Evolutionary conservation across 2,888 invertebrate species (phyloP), one percentile per base, ranked within the genome.

Genomic region (Crematogaster levior): DNA sequence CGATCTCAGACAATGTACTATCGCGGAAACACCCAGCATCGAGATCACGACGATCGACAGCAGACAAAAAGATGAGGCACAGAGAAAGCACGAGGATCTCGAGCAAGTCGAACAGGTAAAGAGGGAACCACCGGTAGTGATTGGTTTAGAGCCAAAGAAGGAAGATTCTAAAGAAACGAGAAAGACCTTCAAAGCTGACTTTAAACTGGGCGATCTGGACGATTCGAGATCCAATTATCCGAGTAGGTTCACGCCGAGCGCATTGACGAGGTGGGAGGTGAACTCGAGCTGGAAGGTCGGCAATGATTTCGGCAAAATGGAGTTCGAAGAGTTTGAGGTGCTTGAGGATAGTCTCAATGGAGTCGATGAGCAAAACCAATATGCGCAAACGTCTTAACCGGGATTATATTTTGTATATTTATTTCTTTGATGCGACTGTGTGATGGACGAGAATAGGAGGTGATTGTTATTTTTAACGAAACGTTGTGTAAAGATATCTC

Each of bases 291-390:
- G 96, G 91, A 96, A 96, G 88, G 95, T 95, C 15, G 96, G 96
- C 86, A 88, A 90, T 34, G 97, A 97, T 93, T 97, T 97, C 89
- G 97, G 97, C 60, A 97, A 98, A 90, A 98, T 98, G 96, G 97
- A 98, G 89, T 98, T 98, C 90, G 98, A 98, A 94, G 97, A 97
- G 91, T 97, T 97, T 89, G 97, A 97, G 95, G 96, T 97, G 74
- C 95, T 97, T 92, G 97, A 96, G 84, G 96, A 96, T 93, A 96
- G 96, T 94, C 95, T 96, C 92, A 96, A 94, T 82, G 93, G 90
- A 10, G 86, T 83, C 12, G 91, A 91, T 15, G 90, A 85, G 72
- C 85, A 90, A 56, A 77, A 79, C 46, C 86, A 89, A 21, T 84
- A 63, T 15, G 40, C 53, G 48, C 83, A 86, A 58, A 21, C 83